Conservation (phyloP, 2,113 vertebrate genomes). For the Noturus placidus region DNA sequence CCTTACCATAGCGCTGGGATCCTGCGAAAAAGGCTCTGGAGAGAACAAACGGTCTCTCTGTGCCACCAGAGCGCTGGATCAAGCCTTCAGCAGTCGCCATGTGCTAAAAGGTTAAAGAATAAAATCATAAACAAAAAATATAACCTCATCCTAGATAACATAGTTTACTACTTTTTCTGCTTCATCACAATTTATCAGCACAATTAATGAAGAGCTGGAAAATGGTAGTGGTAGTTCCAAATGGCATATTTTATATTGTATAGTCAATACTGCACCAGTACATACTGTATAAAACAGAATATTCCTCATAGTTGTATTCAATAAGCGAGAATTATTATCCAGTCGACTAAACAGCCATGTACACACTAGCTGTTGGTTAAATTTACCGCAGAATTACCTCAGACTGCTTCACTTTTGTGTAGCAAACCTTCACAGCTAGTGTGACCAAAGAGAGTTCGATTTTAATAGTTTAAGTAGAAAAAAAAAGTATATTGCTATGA, state of each 20-base stretch:
- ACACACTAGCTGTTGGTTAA: background rate
- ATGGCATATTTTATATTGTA: background rate
- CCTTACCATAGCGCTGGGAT: constrained; percentile 86
- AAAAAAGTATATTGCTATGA: background rate
- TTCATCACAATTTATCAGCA: background rate
- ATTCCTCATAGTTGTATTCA: background rate
- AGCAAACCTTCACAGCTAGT: background rate
- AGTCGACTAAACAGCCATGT: background rate
- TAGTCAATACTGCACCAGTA: background rate
- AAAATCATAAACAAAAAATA: background rate
- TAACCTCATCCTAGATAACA: background rate
- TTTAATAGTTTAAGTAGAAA: background rate
- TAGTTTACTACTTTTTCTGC: background rate
- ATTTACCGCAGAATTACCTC: constrained; percentile 10
- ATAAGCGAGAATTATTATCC: background rate
- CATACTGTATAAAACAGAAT: background rate
- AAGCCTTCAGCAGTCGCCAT: constrained; percentile 84
- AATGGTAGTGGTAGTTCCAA: background rate
- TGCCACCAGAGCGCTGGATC: constrained; percentile 80
- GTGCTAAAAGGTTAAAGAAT: constrained; percentile 71
- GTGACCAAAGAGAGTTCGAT: background rate
- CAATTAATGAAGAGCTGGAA: background rate
- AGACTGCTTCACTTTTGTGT: background rate
- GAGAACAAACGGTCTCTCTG: constrained; percentile 86
- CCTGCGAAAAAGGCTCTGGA: constrained; percentile 86